A percentile compares a stretch with the other conserved stretches of the same genome.
phyloP scores from a whole-genome alignment of 2,797 vertebrate species.

The Falco peregrinus region DNA sequence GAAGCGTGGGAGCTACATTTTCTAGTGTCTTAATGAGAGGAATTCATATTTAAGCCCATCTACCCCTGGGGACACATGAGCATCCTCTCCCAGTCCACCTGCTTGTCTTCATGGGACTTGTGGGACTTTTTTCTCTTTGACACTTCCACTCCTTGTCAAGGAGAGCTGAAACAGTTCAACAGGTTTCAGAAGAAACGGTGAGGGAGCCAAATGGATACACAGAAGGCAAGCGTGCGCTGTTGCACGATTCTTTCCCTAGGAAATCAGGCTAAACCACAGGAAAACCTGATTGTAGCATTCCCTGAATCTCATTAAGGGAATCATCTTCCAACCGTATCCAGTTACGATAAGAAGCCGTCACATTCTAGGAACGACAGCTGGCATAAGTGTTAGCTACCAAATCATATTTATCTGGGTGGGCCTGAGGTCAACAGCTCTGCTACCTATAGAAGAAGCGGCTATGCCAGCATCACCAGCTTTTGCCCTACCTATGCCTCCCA shows the following conservation, averaged over 20 bases:
- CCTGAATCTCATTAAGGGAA: background rate
- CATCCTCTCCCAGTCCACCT: background rate
- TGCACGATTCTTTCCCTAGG: background rate
- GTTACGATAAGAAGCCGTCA: background rate
- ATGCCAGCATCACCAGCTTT: background rate
- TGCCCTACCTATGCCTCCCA: background rate
- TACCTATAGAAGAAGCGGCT: background rate
- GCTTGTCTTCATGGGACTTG: background rate
- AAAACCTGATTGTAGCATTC: background rate
- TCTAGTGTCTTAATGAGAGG: background rate
- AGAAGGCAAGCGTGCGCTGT: background rate
- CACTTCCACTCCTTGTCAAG: background rate
- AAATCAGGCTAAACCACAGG: background rate
- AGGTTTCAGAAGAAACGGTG: background rate
- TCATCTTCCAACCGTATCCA: background rate
- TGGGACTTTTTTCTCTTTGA: background rate
- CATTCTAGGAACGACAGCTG: background rate
- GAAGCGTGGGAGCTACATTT: background rate
- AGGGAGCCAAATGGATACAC: background rate
- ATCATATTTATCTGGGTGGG: background rate
- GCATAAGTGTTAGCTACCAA: background rate
- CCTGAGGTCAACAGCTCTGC: background rate
- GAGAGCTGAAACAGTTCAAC: background rate
- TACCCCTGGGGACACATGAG: rapidly evolving
- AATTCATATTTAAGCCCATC: background rate